A percentile compares a stretch with the other conserved stretches of the same genome.
Conservation (phyloP, 2,113 vertebrate species). For the Scophthalmus maximus region DNA sequence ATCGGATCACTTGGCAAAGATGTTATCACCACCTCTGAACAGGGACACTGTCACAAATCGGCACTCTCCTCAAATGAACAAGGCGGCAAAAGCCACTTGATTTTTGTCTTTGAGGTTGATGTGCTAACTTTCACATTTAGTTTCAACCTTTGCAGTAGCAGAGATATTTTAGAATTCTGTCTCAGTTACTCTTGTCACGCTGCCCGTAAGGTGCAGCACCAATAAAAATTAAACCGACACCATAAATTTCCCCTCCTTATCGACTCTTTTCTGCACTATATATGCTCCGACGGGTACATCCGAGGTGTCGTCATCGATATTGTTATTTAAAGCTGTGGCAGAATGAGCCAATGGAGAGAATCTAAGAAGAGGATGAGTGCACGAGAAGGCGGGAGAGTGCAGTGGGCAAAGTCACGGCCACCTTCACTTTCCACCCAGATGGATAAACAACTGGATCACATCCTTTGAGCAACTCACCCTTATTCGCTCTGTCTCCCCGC, state of each 20-base stretch:
- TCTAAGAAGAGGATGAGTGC: not conserved
- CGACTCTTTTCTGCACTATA: constrained; percentile 12
- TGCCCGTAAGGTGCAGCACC: constrained; percentile 40
- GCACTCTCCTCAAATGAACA: not conserved
- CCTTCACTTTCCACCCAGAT: constrained; percentile 32
- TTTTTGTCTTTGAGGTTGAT: constrained; percentile 1
- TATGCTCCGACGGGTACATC: constrained; percentile 46
- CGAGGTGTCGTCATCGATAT: constrained; percentile 39
- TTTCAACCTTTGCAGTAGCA: constrained; percentile 20
- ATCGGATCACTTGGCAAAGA: not conserved
- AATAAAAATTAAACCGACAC: constrained; percentile 63
- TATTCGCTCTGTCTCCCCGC: constrained; percentile 3
- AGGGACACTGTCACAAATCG: not conserved
- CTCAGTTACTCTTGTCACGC: constrained; percentile 36
- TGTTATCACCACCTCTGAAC: not conserved
- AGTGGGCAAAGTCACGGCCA: not conserved
- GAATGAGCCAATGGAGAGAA: constrained; percentile 19
- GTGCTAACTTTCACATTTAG: constrained; percentile 7
- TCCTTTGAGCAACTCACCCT: constrained; percentile 19
- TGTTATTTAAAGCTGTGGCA: constrained; percentile 35
- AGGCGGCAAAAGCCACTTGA: not conserved
- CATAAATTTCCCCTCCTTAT: constrained; percentile 64
- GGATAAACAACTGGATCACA: constrained; percentile 35
- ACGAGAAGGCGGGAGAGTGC: constrained; percentile 7
- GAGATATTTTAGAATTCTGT: constrained; percentile 36